Percentiles rank a stretch among this genome's conserved stretches.
Evolutionary conservation across 2,113 vertebrate species (phyloP).

Genomic region (Martes martes): DNA sequence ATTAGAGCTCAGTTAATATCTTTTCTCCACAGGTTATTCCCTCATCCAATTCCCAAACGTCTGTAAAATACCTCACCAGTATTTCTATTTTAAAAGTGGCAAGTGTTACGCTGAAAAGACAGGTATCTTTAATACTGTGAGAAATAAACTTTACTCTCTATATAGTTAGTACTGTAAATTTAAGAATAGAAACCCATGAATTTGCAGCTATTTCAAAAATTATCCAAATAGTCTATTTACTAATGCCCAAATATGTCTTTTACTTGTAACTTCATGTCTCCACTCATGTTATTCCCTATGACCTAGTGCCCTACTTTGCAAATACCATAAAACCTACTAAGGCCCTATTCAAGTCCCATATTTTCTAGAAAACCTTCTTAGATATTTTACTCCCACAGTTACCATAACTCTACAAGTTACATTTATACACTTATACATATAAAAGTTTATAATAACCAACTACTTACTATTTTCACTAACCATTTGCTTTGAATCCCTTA

Average conservation of each 20-base stretch:
- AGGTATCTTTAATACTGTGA: background rate
- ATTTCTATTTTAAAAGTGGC: background rate
- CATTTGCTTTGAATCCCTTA: background rate
- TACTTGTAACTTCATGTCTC: background rate
- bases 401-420: background rate
- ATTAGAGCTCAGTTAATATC: background rate
- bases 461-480: background rate
- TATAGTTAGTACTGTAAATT: background rate
- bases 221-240: background rate
- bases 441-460: background rate
- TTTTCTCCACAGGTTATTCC: background rate
- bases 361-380: background rate
- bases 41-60: background rate
- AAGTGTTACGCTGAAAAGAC: background rate
- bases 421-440: background rate
- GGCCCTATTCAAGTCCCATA: background rate
- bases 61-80: background rate
- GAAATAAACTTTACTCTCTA: background rate
- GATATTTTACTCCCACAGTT: background rate
- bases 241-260: background rate
- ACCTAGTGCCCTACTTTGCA: background rate
- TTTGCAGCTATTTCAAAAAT: background rate
- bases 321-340: background rate
- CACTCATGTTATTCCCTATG: background rate
- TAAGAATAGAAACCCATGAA: background rate